Percentiles rank a stretch among this genome's conserved stretches.
Conservation (phyloP, 1,140 invertebrate species). For the Cydia splendana region DNA sequence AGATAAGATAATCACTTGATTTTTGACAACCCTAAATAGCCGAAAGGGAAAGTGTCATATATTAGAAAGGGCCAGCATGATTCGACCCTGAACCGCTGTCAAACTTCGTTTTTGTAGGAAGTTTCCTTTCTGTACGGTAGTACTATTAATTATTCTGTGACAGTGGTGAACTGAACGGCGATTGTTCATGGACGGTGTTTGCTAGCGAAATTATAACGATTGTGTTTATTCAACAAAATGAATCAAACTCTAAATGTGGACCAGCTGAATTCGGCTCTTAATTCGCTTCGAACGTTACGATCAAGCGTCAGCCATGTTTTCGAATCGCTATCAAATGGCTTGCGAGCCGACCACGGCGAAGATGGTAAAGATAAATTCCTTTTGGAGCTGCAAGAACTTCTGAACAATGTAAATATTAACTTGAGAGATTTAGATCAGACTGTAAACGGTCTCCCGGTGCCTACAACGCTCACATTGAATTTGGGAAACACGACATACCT, state of each 20-base stretch:
- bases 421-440: slow-evolving; percentile 90
- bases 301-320: slow-evolving; percentile 92
- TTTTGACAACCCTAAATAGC: no score
- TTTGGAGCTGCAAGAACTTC: slow-evolving; percentile 88
- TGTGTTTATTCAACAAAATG: slow-evolving; percentile 47
- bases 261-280: slow-evolving; percentile 86
- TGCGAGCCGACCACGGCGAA: slow-evolving; percentile 87
- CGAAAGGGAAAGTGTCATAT: no score
- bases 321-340: slow-evolving; percentile 88
- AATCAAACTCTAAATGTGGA: slow-evolving; percentile 82
- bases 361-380: slow-evolving; percentile 90
- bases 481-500: slow-evolving; percentile 91
- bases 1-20: no score
- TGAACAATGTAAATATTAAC: slow-evolving; percentile 87
- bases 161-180: background rate
- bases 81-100: no score
- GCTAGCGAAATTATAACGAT: slow-evolving; percentile 35
- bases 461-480: slow-evolving; percentile 85
- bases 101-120: no score
- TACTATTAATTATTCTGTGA: no score
- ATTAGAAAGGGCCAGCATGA: no score
- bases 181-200: slow-evolving; percentile 32
- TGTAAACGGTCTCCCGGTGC: slow-evolving; percentile 85
- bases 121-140: no score
- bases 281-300: slow-evolving; percentile 86